Percentiles rank a stretch among this genome's conserved stretches.
Conservation (phyloP, 2,797 vertebrate species). For the Myripristis murdjan region DNA sequence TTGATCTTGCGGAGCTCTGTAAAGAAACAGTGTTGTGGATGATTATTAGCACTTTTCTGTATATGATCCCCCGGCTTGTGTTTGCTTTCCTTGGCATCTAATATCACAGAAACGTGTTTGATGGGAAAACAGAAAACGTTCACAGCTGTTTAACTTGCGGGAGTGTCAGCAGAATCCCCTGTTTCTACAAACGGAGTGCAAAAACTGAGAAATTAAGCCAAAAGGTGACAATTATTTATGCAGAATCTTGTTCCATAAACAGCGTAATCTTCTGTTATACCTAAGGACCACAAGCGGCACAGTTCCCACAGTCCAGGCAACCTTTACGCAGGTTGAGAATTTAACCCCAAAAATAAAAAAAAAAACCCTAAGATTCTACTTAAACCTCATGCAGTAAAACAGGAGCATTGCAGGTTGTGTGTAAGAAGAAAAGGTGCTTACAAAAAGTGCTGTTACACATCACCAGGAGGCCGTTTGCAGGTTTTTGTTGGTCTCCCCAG, state of each 20-base stretch:
- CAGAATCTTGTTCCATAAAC: conserved; percentile 56
- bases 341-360: no score
- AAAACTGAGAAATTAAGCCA: conserved; percentile 45
- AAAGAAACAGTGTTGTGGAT: conserved; percentile 60
- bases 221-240: conserved; percentile 65
- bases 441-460: no score
- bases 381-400: no score
- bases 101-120: conserved; percentile 64
- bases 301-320: conserved; percentile 62
- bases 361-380: no score
- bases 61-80: conserved; percentile 53
- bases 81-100: conserved; percentile 71
- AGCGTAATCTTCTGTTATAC: conserved; percentile 29
- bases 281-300: neutral
- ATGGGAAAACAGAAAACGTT: conserved; percentile 65
- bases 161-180: conserved; percentile 44
- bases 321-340: conserved; percentile 10
- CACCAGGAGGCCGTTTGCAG: no score
- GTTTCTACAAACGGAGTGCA: conserved; percentile 33
- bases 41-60: conserved; percentile 66
- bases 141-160: conserved; percentile 59
- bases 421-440: no score
- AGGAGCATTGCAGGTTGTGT: no score
- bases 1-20: conserved; percentile 52
- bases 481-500: neutral